Conservation (phyloP, 2,113 vertebrate genomes). For the Salvator merianae region DNA sequence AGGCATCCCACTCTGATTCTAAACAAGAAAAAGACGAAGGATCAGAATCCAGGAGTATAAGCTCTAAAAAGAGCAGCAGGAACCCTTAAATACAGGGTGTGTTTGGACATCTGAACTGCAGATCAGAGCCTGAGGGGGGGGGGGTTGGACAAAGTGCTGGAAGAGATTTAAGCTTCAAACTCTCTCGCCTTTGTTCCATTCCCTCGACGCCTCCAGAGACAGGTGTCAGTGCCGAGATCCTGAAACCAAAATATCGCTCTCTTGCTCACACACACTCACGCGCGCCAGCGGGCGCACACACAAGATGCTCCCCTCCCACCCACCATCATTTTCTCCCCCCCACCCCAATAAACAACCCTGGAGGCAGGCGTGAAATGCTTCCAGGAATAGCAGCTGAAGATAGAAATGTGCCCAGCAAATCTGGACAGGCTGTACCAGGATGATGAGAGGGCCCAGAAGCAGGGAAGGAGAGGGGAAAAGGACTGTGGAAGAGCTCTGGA, state of each 20-base stretch:
- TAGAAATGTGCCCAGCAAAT: constrained; percentile 28
- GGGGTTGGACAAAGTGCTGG: background rate
- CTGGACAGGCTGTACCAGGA: constrained; percentile 30
- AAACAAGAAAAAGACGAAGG: background rate
- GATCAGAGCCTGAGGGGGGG: background rate
- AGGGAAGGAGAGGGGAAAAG: background rate
- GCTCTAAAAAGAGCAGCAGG: background rate
- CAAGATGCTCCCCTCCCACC: constrained; percentile 9
- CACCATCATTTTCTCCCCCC: background rate
- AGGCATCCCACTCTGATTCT: too few species aligned
- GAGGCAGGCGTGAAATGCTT: constrained; percentile 28
- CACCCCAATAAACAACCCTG: constrained; percentile 18
- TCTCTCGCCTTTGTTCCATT: background rate
- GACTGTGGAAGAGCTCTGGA: background rate
- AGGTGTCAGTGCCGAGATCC: constrained; percentile 21
- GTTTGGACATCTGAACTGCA: background rate
- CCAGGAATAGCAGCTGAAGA: constrained; percentile 39
- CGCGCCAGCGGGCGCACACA: background rate
- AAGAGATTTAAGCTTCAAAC: background rate
- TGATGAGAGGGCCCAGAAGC: background rate
- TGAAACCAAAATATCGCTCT: constrained; percentile 22
- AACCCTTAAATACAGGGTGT: background rate
- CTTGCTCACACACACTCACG: background rate
- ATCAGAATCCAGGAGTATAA: background rate
- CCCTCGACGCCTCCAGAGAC: constrained; percentile 27